Evolutionary conservation across 2,888 invertebrate species (phyloP).

Genomic region (Rhimphoctona megacephalus): DNA sequence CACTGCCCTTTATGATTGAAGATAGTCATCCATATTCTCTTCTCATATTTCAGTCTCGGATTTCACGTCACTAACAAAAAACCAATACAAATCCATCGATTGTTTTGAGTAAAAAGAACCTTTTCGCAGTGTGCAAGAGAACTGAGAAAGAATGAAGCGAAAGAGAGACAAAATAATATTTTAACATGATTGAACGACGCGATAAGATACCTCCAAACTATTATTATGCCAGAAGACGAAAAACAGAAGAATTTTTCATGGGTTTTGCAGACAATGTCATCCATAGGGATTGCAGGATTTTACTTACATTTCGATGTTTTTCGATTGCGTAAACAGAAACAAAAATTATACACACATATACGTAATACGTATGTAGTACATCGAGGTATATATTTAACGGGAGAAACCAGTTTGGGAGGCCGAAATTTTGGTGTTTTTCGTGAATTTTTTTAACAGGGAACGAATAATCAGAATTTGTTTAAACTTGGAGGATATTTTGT

Average conservation of each 20-base stretch:
- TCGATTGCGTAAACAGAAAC: background rate
- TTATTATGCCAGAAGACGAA: background rate
- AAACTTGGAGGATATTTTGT: too few species aligned
- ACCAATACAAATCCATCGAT: background rate
- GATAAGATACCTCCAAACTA: background rate
- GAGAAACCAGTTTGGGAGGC: too few species aligned
- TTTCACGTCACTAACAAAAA: background rate
- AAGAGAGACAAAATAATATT: background rate
- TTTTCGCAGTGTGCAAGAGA: background rate
- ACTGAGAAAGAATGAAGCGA: background rate
- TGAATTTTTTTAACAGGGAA: too few species aligned
- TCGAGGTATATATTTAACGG: too few species aligned
- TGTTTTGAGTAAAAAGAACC: background rate
- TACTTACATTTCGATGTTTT: background rate
- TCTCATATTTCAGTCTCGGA: background rate
- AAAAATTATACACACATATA: background rate
- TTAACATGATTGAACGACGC: background rate
- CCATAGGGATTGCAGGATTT: too few species aligned
- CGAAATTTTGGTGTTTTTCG: too few species aligned
- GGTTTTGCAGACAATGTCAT: background rate
- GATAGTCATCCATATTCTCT: constrained; percentile 4
- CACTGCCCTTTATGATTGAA: background rate
- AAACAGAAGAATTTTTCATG: background rate
- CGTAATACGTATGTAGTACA: background rate
- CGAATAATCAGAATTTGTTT: too few species aligned